Percentiles rank a stretch among this genome's conserved stretches.
phyloP scores from a whole-genome alignment of 1,140 invertebrate genomes.

The Megalopta genalis region DNA sequence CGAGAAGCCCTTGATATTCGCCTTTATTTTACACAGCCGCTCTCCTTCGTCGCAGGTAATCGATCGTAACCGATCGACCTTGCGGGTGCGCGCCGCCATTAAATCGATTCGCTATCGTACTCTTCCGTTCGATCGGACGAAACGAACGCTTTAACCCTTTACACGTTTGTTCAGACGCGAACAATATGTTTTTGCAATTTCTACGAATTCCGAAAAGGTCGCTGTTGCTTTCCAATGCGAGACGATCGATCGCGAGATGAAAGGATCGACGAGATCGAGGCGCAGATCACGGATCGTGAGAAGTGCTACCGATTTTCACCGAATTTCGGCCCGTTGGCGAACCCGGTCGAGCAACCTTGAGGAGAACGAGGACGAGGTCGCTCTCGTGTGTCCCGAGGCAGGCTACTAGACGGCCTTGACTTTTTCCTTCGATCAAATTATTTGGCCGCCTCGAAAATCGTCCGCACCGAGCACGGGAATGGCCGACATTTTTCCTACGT shows the following conservation, averaged over 20 bases:
- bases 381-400: conserved; percentile 2
- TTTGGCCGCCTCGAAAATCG: conserved; percentile 15
- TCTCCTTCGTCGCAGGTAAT: conserved; percentile 57
- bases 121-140: no score
- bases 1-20: background rate
- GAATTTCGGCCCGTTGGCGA: conserved; percentile 18
- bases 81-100: conserved; percentile 19
- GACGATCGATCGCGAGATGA: background rate
- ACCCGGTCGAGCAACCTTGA: conserved; percentile 31
- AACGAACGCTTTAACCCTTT: no score
- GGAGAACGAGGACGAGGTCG: conserved; percentile 45
- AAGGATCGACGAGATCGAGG: no score
- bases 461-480: background rate
- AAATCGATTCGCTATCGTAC: no score
- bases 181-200: no score
- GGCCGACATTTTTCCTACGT: background rate
- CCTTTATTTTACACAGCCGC: conserved; percentile 35
- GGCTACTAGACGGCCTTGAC: conserved; percentile 36
- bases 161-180: no score
- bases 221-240: no score
- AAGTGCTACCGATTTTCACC: background rate
- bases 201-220: no score
- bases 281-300: no score
- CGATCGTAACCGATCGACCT: conserved; percentile 54
- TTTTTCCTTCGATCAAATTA: conserved; percentile 40